Base-by-base conservation (phyloP, 2,888 invertebrate genomes). In the Trissolcus brochymenae region DNA sequence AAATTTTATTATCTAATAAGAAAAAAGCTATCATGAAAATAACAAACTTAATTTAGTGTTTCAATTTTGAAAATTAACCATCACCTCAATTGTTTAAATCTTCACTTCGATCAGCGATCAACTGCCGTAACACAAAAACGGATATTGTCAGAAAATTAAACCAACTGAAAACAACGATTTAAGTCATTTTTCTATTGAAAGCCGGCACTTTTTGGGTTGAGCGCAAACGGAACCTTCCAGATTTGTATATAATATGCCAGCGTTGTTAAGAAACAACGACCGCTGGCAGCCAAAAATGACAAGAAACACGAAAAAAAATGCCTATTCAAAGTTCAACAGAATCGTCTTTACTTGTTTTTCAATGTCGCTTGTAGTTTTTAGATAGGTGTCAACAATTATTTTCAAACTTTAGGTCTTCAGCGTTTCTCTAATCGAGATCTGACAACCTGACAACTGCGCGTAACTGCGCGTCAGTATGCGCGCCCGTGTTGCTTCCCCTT, bases 371-470 rank as follows among this genome's bases (percentile, higher is more conserved):
- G 14, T 2, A 50, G n/a, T n/a, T 9, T 46, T 29, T 4, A n/a
- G 41, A 51, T 54, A 14, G 56, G 4, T 67, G 51, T 53, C 35
- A 51, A 51, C 41, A 41, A 66, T 16, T 57, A 19, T 64, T 19
- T 50, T 59, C 49, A 46, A 59, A 59, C 16, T 19, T 21, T 9
- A 4, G 43, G 53, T n/a, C n/a, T n/a, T 2, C 6, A 54, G 21
- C 57, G 62, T 51, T 57, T 64, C 57, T 55, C 64, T 35, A 29
- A 54, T 11, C 35, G 49, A 17, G 6, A 40, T 43, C 14, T n/a
- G 41, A 53, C 14, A 61, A 70, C 35, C 68, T 61, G 68, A 61
- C 68, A 61, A 70, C 54, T 70, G 61, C 55, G 68, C 68, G 50
- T 55, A 61, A 60, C 67, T 60, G 60, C 53, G 54, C 59, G 53